Conservation (phyloP, 2,113 vertebrate species). For the Carassius carassius region DNA sequence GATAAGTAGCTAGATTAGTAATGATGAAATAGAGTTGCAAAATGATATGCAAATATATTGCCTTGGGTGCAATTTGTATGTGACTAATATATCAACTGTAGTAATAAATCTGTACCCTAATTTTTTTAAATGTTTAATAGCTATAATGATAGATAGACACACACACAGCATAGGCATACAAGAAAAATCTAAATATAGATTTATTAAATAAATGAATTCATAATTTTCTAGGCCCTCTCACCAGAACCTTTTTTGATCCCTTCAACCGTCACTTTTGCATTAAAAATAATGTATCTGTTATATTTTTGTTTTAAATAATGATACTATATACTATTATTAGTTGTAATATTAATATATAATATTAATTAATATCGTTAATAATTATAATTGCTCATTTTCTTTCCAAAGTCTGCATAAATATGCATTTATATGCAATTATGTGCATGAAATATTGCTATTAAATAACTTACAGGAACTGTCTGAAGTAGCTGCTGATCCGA, state of each 20-base stretch:
- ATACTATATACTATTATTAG: too few species aligned
- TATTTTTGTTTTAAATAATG: not conserved
- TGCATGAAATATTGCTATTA: not conserved
- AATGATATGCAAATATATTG: not conserved
- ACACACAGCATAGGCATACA: not conserved
- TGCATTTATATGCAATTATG: not conserved
- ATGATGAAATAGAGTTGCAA: slow-evolving; percentile 21
- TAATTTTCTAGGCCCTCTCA: not conserved
- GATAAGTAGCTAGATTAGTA: slow-evolving; percentile 14
- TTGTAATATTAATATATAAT: too few species aligned
- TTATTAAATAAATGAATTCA: not conserved
- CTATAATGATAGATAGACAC: not conserved
- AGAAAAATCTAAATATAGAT: not conserved
- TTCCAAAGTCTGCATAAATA: not conserved
- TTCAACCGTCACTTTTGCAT: not conserved
- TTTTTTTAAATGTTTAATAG: not conserved
- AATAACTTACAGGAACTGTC: not conserved
- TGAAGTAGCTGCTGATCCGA: not conserved
- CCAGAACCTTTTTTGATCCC: not conserved
- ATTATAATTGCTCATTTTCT: not conserved
- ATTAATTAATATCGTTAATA: too few species aligned
- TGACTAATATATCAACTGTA: not conserved
- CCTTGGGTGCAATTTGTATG: not conserved
- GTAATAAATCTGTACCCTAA: not conserved
- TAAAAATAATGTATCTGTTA: not conserved